Conservation (phyloP, 2,797 vertebrate genomes). For the Enteromius argenteus region DNA sequence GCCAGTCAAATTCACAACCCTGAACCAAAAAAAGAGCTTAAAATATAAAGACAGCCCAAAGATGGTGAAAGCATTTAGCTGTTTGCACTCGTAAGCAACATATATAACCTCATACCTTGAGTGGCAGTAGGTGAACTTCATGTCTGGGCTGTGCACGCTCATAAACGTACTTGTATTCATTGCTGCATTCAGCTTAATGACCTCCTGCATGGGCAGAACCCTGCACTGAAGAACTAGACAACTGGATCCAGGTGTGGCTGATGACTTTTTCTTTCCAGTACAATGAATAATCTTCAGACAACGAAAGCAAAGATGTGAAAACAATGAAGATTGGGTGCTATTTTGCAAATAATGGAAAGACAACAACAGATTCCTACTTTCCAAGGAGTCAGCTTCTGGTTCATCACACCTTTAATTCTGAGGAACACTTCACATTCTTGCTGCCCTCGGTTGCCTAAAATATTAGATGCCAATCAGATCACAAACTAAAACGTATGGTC, state of each 20-base stretch:
- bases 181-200: constrained; percentile 43
- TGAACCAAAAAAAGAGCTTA: constrained; percentile 29
- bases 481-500: background rate
- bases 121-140: constrained; percentile 68
- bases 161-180: constrained; percentile 58
- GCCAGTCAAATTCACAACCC: constrained; percentile 64
- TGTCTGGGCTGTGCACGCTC: constrained; percentile 64
- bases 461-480: background rate
- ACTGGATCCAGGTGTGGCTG: constrained; percentile 37
- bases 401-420: constrained; percentile 62
- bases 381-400: constrained; percentile 61
- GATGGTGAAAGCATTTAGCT: background rate
- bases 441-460: constrained; percentile 48
- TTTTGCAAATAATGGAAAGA: background rate
- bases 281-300: constrained; percentile 65
- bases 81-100: background rate
- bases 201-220: constrained; percentile 52
- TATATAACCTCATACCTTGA: constrained; percentile 57
- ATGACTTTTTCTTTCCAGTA: constrained; percentile 53
- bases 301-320: background rate
- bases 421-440: constrained; percentile 63
- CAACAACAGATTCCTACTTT: constrained; percentile 55
- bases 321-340: background rate
- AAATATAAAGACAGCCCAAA: background rate
- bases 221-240: constrained; percentile 65